Conservation (phyloP, 2,113 vertebrate genomes). For the Charina bottae region DNA sequence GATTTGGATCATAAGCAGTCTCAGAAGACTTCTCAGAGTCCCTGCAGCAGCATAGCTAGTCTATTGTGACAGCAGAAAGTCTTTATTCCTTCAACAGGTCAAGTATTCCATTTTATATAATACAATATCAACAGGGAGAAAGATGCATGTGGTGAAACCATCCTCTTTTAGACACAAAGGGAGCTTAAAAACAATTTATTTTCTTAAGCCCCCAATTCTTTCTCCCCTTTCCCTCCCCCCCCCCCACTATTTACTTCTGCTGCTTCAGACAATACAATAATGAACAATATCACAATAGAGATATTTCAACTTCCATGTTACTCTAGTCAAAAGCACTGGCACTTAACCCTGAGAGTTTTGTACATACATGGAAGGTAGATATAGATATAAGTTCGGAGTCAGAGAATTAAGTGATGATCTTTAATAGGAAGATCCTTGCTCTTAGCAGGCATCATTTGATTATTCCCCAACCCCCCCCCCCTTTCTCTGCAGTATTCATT, state of each 20-base stretch:
- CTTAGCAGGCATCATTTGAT: not conserved
- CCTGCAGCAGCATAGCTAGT: not conserved
- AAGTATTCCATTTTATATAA: constrained; percentile 7
- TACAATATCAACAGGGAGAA: not conserved
- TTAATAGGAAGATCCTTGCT: not conserved
- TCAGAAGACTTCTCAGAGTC: constrained; percentile 4
- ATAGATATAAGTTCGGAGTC: not conserved
- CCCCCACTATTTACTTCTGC: not conserved
- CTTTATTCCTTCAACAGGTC: constrained; percentile 1
- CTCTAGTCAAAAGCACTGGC: not conserved
- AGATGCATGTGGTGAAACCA: not conserved
- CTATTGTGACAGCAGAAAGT: not conserved
- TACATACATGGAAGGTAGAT: not conserved
- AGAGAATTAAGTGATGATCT: not conserved
- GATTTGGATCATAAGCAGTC: not conserved
- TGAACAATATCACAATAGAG: not conserved
- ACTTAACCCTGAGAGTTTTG: not conserved
- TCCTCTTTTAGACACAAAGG: constrained; percentile 23
- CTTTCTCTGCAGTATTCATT: constrained; percentile 16
- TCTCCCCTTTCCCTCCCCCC: not conserved
- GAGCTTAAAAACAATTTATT: not conserved
- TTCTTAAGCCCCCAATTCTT: not conserved
- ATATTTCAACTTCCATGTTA: not conserved
- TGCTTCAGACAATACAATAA: not conserved
- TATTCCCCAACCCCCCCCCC: constrained; percentile 1